Evolutionary conservation across 2,888 invertebrate genomes (phyloP).

Genomic region (Latheticus oryzae): DNA sequence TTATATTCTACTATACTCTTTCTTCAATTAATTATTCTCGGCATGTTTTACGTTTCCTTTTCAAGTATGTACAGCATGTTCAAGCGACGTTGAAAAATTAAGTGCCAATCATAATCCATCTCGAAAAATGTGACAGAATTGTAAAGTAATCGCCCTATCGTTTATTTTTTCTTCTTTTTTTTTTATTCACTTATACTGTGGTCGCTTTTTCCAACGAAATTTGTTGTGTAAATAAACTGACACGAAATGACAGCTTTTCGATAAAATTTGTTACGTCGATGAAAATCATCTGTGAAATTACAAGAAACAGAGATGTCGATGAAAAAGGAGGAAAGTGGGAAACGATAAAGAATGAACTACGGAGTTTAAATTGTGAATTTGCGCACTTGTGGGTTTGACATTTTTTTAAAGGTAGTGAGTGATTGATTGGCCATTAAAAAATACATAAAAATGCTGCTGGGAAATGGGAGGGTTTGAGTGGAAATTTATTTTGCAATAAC

Average conservation of each 20-base stretch:
- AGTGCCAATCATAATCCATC: constrained; percentile 22
- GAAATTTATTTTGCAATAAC: no score
- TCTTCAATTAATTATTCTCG: no score
- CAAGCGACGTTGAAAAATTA: constrained; percentile 29
- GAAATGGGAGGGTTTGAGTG: no score
- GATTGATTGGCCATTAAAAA: no score
- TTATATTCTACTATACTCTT: no score
- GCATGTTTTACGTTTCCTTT: no score
- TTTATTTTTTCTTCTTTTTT: constrained; percentile 23
- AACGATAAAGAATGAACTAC: not conserved
- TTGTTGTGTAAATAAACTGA: constrained; percentile 27
- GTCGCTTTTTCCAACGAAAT: constrained; percentile 17
- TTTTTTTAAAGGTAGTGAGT: no score
- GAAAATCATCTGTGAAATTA: constrained; percentile 27
- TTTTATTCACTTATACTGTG: constrained; percentile 29
- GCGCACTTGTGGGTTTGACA: constrained; percentile 12
- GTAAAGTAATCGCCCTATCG: constrained; percentile 30
- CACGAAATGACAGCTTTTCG: constrained; percentile 27
- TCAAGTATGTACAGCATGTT: no score
- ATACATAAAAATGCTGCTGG: constrained; percentile 7
- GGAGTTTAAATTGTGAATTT: constrained; percentile 22
- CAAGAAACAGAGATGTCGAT: constrained; percentile 19
- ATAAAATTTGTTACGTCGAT: constrained; percentile 20
- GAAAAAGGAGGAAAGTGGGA: constrained; percentile 13
- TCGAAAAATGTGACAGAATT: constrained; percentile 28